Conservation (phyloP, 2,797 vertebrate species). For the Enoplosus armatus region DNA sequence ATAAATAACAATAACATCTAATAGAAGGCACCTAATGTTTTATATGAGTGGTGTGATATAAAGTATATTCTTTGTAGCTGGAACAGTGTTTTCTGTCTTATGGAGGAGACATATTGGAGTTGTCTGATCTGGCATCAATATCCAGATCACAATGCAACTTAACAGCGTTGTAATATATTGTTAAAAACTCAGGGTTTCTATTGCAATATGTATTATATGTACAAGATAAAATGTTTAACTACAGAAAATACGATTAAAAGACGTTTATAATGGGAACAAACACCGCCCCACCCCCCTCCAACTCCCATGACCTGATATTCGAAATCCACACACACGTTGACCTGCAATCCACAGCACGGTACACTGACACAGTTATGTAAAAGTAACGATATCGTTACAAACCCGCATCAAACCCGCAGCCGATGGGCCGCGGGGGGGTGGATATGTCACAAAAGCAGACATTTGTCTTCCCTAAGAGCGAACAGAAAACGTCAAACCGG, state of each 20-base stretch:
- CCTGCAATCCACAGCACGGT: slow-evolving; percentile 83
- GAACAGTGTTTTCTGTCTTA: neutral
- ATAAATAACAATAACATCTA: neutral
- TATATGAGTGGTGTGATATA: neutral
- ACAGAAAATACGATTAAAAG: neutral
- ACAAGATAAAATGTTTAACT: neutral
- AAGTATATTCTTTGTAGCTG: neutral
- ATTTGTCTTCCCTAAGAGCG: accelerated
- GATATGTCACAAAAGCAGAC: neutral
- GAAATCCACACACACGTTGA: slow-evolving; percentile 82
- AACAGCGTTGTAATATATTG: neutral
- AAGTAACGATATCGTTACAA: slow-evolving; percentile 49
- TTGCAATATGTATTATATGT: neutral
- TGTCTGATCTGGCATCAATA: neutral
- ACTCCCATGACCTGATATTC: slow-evolving; percentile 79
- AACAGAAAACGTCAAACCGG: neutral
- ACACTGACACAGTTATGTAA: slow-evolving; percentile 88
- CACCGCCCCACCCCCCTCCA: slow-evolving; percentile 52
- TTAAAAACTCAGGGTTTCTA: accelerated
- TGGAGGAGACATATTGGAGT: neutral
- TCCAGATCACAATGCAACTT: neutral
- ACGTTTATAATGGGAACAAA: neutral
- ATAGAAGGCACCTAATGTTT: too few relatives aligned
- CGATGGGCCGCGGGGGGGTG: accelerated
- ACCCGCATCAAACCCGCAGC: neutral